Evolutionary conservation across 2,113 vertebrate genomes (phyloP).

Genomic region (Anoplopoma fimbria): DNA sequence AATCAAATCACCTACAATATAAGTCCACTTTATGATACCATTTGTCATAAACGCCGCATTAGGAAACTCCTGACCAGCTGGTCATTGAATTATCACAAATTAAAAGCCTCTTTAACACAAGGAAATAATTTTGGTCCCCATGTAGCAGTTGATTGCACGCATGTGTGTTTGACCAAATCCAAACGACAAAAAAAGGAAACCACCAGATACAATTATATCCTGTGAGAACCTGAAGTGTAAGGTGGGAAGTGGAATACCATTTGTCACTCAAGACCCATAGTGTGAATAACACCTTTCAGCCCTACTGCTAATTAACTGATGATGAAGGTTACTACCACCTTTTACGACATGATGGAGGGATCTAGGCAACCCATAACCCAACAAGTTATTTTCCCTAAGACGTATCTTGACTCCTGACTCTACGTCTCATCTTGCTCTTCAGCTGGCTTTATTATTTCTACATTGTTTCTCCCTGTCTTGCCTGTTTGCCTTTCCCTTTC

Average conservation of each 20-base stretch:
- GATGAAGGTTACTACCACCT: neutral
- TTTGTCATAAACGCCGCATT: too few relatives aligned
- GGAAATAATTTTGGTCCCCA: neutral
- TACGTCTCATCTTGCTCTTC: neutral
- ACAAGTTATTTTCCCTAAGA: neutral
- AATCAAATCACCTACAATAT: neutral
- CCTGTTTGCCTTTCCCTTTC: neutral
- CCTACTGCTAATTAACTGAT: conserved; percentile 28
- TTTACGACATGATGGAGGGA: neutral
- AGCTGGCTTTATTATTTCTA: neutral
- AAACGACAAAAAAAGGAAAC: neutral
- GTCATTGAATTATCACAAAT: neutral
- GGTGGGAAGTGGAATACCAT: neutral
- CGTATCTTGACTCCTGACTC: neutral
- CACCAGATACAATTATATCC: neutral
- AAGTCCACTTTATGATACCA: too few relatives aligned
- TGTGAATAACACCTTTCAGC: conserved; percentile 13
- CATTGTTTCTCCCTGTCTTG: neutral
- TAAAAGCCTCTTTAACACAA: too few relatives aligned
- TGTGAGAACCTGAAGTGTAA: conserved; percentile 1
- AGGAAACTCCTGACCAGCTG: neutral
- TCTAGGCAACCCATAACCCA: neutral
- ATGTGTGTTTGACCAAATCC: neutral
- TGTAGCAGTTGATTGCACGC: neutral
- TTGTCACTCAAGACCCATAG: conserved; percentile 34